phyloP scores from a whole-genome alignment of 1,140 invertebrate genomes.

The Eciton burchellii region DNA sequence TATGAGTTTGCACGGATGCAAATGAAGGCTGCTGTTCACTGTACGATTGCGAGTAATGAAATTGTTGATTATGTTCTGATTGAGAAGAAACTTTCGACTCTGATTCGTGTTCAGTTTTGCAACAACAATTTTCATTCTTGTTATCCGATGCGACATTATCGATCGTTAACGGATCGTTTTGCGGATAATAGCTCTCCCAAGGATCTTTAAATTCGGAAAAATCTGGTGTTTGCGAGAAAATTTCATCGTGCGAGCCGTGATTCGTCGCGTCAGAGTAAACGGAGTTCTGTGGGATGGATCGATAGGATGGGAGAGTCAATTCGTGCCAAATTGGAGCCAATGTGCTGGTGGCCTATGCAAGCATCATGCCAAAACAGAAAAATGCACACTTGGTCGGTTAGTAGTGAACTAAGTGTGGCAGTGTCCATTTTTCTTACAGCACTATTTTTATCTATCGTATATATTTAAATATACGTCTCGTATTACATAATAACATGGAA shows the following conservation, averaged over 20 bases:
- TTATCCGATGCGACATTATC: background rate
- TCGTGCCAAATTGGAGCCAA: conserved; percentile 84
- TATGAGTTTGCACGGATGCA: background rate
- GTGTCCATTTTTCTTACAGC: conserved; percentile 75
- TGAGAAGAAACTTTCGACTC: background rate
- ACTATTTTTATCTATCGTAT: conserved; percentile 10
- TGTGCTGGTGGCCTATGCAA: conserved; percentile 84
- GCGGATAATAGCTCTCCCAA: conserved; percentile 85
- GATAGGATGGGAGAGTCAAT: conserved; percentile 67
- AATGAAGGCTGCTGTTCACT: conserved; percentile 15
- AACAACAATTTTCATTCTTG: conserved; percentile 7
- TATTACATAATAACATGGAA: background rate
- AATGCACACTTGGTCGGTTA: conserved; percentile 81
- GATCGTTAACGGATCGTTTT: conserved; percentile 58
- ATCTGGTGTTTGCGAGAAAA: conserved; percentile 62
- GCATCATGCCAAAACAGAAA: conserved; percentile 83
- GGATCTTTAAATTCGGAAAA: conserved; percentile 87
- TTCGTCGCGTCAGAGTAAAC: conserved; percentile 52
- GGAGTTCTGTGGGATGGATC: conserved; percentile 51
- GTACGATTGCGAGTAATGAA: conserved; percentile 8
- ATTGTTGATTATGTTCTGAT: conserved; percentile 26
- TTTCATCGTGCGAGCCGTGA: conserved; percentile 32
- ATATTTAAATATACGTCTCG: conserved; percentile 15
- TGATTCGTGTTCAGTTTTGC: background rate
- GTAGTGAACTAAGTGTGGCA: conserved; percentile 74